phyloP scores from a whole-genome alignment of 2,888 invertebrate species.

The Drosophila prostipennis region DNA sequence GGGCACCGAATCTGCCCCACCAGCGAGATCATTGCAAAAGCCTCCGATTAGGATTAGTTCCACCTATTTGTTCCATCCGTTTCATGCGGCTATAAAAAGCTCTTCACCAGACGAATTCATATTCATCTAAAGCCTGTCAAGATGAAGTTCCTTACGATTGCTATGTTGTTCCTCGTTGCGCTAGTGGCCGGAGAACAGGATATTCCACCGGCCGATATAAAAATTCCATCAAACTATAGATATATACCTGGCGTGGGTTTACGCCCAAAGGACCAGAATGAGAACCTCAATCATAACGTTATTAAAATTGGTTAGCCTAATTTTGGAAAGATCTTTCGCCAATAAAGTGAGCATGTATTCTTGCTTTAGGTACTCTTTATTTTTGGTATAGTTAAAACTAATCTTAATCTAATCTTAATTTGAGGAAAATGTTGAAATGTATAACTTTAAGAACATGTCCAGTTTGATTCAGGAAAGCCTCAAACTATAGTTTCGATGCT shows the following conservation, averaged over 20 bases:
- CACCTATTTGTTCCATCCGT: neutral
- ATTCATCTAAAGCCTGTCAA: neutral
- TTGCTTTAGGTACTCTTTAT: neutral
- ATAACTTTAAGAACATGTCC: no score
- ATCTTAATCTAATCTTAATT: no score
- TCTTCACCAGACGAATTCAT: no score
- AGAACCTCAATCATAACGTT: no score
- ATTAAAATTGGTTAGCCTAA: neutral
- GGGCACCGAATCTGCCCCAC: constrained; percentile 20
- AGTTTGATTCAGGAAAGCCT: no score
- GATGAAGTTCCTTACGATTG: constrained; percentile 5
- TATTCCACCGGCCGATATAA: neutral
- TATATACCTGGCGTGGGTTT: neutral
- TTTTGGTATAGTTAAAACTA: neutral
- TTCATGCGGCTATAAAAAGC: neutral
- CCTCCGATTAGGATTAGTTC: constrained; percentile 8
- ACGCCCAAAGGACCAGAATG: neutral
- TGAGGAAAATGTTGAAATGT: no score
- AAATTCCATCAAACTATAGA: no score
- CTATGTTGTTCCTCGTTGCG: neutral
- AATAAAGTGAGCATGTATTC: neutral
- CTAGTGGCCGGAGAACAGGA: neutral
- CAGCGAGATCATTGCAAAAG: constrained; percentile 8
- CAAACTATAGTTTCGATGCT: no score
- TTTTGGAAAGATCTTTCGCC: neutral